Conservation (phyloP, 1,140 invertebrate genomes). For the Drosophila willistoni region DNA sequence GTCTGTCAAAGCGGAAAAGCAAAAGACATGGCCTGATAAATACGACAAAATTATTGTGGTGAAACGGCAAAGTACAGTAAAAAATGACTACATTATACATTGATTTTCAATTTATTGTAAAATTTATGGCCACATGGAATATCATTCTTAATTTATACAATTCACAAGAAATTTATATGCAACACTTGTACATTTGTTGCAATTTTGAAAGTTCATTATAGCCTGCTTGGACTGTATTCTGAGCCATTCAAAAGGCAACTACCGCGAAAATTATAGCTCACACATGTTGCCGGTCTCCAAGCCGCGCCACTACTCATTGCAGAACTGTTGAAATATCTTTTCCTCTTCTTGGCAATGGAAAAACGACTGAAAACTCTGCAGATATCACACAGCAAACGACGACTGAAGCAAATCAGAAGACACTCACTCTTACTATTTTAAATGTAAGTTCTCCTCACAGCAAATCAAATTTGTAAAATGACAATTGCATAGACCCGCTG, state of each 20-base stretch:
- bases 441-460: conserved; percentile 28
- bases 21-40: conserved; percentile 63
- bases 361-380: neutral
- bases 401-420: conserved; percentile 23
- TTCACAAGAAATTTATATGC: neutral
- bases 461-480: conserved; percentile 24
- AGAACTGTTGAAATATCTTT: conserved; percentile 31
- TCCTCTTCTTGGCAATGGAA: conserved; percentile 32
- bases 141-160: neutral
- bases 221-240: neutral
- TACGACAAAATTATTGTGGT: conserved; percentile 62
- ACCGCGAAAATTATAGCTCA: conserved; percentile 65
- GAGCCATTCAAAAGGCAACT: conserved; percentile 45
- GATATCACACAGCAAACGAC: conserved; percentile 17
- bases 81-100: neutral
- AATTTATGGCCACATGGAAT: too few species aligned
- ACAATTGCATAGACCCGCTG: conserved; percentile 38
- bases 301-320: conserved; percentile 44
- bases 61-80: conserved; percentile 36
- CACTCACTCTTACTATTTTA: conserved; percentile 1
- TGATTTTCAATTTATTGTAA: too few species aligned
- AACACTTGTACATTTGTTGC: neutral
- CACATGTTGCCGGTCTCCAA: conserved; percentile 63
- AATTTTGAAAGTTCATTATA: neutral
- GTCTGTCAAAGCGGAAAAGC: conserved; percentile 42